Base-by-base conservation (phyloP, 2,113 vertebrate species). In the Chinchilla lanigera region DNA sequence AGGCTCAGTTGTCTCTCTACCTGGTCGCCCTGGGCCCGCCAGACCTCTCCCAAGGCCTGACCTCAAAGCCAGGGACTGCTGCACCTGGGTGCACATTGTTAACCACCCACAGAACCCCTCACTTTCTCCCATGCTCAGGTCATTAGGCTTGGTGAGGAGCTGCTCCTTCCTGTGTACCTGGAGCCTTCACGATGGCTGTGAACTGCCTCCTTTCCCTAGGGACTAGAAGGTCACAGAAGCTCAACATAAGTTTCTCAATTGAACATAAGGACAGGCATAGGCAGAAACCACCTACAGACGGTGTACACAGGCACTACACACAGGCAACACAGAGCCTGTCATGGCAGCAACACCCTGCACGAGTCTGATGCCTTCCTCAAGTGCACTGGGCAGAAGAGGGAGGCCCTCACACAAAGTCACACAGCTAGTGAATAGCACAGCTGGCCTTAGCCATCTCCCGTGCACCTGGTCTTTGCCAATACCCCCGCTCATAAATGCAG, bases 141-240 rank as follows among this genome's bases (percentile, higher is more conserved):
- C 16, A 50, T 71, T 4, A 47, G 47, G 33, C 16, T 13, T 1
- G 26, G 12, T 5, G 50, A n/a, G 41, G 35, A 38, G 82, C 22
- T 22, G 73, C 52, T 44, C 56, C 24, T 1, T 44, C 56, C 24
- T 1, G 0, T 6, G 24, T 7, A 28, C 10, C 22, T 3, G 56
- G 13, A 0, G 8, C 35, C 35, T 16, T 14, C 26, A 14, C 0
- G 0, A 9, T 0, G 30, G 33, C 16, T 24, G 30, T 20, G 50
- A 9, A 14, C 0, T 3, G 20, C 14, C 52, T 56, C 22, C n/a
- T 11, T 14, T 7, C 52, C 33, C 16, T 8, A 1, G 0, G 52
- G 47, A 50, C 61, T 4, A 44, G 54, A 52, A 30, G 47, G 19
- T 7, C 41, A 3, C 0, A 12, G 35, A 71, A 54, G 22, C 69